These are phyloP conservation scores for Prunella fulvescens DNA, from an alignment of 2,113 vertebrate species.

Conservation along the genomic window DNA sequence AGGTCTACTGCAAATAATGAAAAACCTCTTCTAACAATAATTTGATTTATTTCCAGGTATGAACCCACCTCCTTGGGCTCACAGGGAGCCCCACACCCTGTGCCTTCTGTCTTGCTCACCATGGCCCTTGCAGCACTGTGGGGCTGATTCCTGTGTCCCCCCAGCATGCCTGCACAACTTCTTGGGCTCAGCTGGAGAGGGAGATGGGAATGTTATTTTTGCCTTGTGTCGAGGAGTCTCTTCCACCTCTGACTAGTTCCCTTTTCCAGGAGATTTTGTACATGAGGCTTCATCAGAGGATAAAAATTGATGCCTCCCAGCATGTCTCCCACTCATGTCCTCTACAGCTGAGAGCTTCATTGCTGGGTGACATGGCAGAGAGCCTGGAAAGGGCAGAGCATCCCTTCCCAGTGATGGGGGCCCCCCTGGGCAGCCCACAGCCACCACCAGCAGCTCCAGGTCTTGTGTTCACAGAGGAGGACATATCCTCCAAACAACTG, in stretches of 20 bases:
- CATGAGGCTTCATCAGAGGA: background rate
- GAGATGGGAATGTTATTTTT: background rate
- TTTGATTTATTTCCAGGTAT: background rate
- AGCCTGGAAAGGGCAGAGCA: background rate
- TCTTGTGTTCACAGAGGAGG: background rate
- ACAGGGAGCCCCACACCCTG: background rate
- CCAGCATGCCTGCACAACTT: accelerated
- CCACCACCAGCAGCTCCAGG: accelerated
- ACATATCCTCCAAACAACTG: background rate
- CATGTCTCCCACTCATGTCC: accelerated
- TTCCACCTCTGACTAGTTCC: background rate
- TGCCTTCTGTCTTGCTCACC: background rate
- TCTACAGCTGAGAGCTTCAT: background rate
- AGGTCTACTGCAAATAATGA: background rate
- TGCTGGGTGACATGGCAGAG: background rate
- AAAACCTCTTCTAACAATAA: background rate
- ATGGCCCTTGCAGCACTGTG: accelerated
- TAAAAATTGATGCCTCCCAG: background rate
- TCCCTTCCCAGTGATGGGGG: background rate
- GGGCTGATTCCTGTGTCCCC: background rate
- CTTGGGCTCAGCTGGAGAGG: background rate
- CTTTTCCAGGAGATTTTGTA: background rate
- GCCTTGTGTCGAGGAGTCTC: background rate
- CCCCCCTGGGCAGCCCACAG: background rate
- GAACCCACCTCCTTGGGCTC: background rate